Percentiles rank a stretch among this genome's conserved stretches.
Evolutionary conservation across 2,888 invertebrate species (phyloP).

Genomic region (Mesodorylaimus sp.): DNA sequence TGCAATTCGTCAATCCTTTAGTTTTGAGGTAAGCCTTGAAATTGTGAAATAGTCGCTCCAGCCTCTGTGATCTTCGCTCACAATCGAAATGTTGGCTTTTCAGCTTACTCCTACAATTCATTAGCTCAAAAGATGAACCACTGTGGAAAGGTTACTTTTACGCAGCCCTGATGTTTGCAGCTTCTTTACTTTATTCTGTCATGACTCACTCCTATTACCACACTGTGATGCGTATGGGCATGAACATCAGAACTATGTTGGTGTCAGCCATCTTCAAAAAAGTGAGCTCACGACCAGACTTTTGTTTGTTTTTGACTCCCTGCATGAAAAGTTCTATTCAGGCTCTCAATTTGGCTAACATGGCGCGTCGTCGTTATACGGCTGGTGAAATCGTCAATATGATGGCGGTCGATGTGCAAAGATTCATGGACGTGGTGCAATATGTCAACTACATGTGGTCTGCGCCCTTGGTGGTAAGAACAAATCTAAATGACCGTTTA

Average conservation of each 20-base stretch:
- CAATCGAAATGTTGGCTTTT: no score
- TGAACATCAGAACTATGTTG: constrained; percentile 46
- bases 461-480: constrained; percentile 27
- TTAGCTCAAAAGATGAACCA: constrained; percentile 8
- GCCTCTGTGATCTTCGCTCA: no score
- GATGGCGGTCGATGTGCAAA: constrained; percentile 37
- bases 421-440: constrained; percentile 31
- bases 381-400: constrained; percentile 40
- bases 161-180: constrained; percentile 51
- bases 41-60: no score
- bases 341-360: constrained; percentile 34
- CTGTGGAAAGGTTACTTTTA: constrained; percentile 71
- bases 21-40: no score
- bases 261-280: constrained; percentile 26
- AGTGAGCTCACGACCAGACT: constrained; percentile 9
- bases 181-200: constrained; percentile 60
- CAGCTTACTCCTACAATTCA: constrained; percentile 32
- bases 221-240: constrained; percentile 55
- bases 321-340: constrained; percentile 16
- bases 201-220: constrained; percentile 76
- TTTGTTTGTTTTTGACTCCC: not conserved
- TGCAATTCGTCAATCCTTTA: no score
- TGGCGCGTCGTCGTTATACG: constrained; percentile 34
- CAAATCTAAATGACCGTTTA: no score
- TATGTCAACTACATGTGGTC: constrained; percentile 32